Base-by-base conservation (phyloP, 1,140 invertebrate genomes). In the Leptopilina clavipes region DNA sequence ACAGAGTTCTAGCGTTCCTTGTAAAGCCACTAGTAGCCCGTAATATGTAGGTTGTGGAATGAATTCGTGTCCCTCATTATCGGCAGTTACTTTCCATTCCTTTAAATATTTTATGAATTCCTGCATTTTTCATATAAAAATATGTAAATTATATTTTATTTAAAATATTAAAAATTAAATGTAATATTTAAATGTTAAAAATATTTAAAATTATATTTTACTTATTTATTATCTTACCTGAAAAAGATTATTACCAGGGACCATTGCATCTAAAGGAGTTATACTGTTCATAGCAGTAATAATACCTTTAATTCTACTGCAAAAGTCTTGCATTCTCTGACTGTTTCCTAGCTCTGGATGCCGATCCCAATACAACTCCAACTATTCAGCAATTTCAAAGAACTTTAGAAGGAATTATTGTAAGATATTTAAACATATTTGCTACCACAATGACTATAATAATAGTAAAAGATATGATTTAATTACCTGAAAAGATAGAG, bases 401-500 rank as follows among this genome's bases (percentile, higher is more conserved):
- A 65, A 73, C 44, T 48, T 1, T 22, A 65, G 72, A 54, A 6
- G 6, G 17, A 75, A 3, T 44, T 72, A 12, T 71, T 74, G 73
- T 43, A 52, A 31, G 11, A 72, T 70, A 43, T 65, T 48, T 31
- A 72, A 74, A 54, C 73, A 48, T 19, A 76, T 76, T n/a, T 78
- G 22, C 52, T 31, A 31, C 25, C 5, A 31, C 5, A 31, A 31
- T 5, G 5, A 78, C 11, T 44, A 56, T 25, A 14, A 14, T 71
- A 52, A 56, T 54, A 70, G 3, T 11, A 31, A 12, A 48, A 56
- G 31, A 3, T 31, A 22, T 14, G 19, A 25, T 17, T 18, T 43
- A 31, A 3, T 25, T 17, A 31, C 25, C 18, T 74, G 44, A 65
- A 74, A 65, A 0, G 71, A 37, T 25, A 74, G 31, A 43, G 17